Conservation (phyloP, 2,113 vertebrate species). For the Leptobrachium leishanense region DNA sequence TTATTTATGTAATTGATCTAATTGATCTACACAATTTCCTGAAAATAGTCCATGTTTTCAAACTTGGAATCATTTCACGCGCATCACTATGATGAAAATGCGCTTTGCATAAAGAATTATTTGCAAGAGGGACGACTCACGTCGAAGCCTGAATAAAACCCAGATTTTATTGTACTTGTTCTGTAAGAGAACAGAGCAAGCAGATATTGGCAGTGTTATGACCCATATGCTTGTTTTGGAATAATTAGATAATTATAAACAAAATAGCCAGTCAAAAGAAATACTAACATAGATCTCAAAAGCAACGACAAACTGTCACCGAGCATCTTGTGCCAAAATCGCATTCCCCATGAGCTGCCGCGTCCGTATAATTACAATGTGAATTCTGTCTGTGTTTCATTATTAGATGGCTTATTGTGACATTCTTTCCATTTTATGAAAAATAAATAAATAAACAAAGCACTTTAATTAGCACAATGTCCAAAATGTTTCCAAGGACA, state of each 20-base stretch:
- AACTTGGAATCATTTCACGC: constrained; percentile 15
- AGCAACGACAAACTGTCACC: constrained; percentile 28
- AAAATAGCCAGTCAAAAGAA: constrained; percentile 45
- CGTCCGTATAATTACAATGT: constrained; percentile 19
- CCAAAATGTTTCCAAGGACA: too few species aligned
- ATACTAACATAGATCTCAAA: constrained; percentile 39
- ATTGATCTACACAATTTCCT: neutral
- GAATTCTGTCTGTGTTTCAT: constrained; percentile 11
- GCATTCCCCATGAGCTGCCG: neutral
- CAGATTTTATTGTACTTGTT: constrained; percentile 18
- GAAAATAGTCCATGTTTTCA: neutral
- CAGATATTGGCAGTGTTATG: constrained; percentile 38
- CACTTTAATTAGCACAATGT: too few species aligned
- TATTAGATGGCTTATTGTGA: neutral
- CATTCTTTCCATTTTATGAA: neutral
- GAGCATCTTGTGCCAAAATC: constrained; percentile 11
- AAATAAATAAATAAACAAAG: neutral
- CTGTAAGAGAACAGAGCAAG: constrained; percentile 21
- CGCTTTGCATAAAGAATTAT: neutral
- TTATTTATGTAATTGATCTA: neutral
- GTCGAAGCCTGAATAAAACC: constrained; percentile 9
- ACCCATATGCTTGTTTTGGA: constrained; percentile 49
- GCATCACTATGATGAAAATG: constrained; percentile 18
- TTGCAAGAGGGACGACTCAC: constrained; percentile 7
- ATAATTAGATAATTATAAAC: constrained; percentile 47